Evolutionary conservation across 1,140 invertebrate species (phyloP).

Genomic region (Diploscapter pachys): DNA sequence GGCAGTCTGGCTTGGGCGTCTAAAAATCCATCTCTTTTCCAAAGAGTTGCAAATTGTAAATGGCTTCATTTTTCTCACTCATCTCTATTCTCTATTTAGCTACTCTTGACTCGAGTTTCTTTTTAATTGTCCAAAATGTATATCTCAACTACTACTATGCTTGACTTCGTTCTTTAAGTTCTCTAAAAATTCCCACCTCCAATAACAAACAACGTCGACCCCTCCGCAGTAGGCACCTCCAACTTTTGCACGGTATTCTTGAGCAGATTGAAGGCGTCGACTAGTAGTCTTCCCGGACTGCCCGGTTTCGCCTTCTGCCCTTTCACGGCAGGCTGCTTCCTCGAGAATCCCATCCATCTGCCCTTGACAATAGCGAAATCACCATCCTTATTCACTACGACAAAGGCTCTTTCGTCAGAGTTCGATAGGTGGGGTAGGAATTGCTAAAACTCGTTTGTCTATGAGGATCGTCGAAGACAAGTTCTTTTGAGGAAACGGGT

Average conservation of each 20-base stretch:
- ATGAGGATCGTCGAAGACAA: too few species aligned
- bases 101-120: too few species aligned
- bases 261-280: constrained; percentile 41
- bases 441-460: constrained; percentile 15
- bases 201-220: constrained; percentile 39
- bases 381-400: constrained; percentile 41
- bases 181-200: constrained; percentile 30
- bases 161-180: too few species aligned
- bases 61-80: too few species aligned
- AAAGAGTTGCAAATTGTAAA: neutral
- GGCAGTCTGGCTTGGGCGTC: constrained; percentile 42
- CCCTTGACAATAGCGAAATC: constrained; percentile 41
- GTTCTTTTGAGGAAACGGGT: too few species aligned
- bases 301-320: constrained; percentile 41
- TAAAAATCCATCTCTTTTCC: constrained; percentile 14
- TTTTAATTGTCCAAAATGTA: neutral
- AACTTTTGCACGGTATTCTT: constrained; percentile 46
- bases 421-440: constrained; percentile 41
- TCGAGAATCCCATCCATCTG: constrained; percentile 36
- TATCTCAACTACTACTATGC: too few species aligned
- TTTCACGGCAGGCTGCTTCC: constrained; percentile 33
- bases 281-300: constrained; percentile 39
- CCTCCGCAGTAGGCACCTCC: constrained; percentile 36
- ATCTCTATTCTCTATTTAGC: too few species aligned
- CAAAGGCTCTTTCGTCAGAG: constrained; percentile 41